phyloP scores from a whole-genome alignment of 2,797 vertebrate species.

The Anabas testudineus region DNA sequence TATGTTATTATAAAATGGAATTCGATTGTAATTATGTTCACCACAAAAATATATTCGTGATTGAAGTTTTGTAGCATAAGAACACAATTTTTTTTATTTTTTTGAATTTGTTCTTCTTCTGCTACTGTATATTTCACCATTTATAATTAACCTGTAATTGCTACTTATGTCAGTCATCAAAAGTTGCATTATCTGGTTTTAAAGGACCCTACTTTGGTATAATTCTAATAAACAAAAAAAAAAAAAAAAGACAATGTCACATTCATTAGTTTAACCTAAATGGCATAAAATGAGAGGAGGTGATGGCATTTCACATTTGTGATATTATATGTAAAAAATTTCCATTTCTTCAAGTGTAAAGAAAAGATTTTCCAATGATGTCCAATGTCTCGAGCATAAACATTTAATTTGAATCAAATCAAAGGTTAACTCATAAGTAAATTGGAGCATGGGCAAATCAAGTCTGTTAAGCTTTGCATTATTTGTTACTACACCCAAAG shows the following conservation, averaged over 20 bases:
- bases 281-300: no score
- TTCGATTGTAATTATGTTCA: no score
- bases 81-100: no score
- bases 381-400: conserved; percentile 14
- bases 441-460: conserved; percentile 2
- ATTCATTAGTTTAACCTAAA: conserved; percentile 2
- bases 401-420: conserved; percentile 10
- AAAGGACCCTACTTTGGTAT: not conserved
- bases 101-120: no score
- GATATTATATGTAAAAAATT: not conserved
- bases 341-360: not conserved
- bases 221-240: not conserved
- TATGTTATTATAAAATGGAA: no score
- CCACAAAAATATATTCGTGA: no score
- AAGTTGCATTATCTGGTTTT: not conserved
- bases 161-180: not conserved
- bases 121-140: not conserved
- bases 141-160: not conserved
- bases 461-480: conserved; percentile 1
- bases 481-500: conserved; percentile 85
- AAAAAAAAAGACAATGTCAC: not conserved
- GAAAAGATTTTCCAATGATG: not conserved
- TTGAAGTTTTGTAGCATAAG: no score
- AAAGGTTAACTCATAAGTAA: conserved; percentile 24
- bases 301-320: conserved; percentile 15